Percentiles rank a stretch among this genome's conserved stretches.
Evolutionary conservation across 2,797 vertebrate species (phyloP).

Genomic region (Trematomus bernacchii): DNA sequence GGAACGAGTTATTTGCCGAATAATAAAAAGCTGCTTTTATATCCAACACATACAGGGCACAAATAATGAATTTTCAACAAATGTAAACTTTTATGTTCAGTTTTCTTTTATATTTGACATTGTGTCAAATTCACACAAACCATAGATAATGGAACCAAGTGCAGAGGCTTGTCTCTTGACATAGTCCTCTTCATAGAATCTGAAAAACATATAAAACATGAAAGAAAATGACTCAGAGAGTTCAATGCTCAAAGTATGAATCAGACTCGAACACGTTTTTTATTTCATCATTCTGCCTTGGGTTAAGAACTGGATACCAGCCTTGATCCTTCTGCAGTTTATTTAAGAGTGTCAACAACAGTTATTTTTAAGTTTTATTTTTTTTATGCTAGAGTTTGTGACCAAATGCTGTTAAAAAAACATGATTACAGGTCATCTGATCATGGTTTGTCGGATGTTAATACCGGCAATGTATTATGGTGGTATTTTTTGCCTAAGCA

Average conservation of each 20-base stretch:
- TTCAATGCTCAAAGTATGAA: conserved; percentile 37
- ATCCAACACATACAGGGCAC: not conserved
- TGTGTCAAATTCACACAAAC: conserved; percentile 26
- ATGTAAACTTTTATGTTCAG: not conserved
- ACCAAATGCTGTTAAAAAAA: not conserved
- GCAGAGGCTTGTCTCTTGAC: conserved; percentile 44
- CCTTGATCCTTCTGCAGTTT: not conserved
- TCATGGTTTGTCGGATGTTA: not conserved
- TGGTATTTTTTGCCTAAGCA: not conserved
- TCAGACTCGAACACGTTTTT: conserved; percentile 11
- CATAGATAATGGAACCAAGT: conserved; percentile 26
- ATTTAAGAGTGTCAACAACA: conserved; percentile 14
- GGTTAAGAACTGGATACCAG: conserved; percentile 19
- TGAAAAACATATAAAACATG: conserved; percentile 60
- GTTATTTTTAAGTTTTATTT: not conserved
- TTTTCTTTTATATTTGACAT: conserved; percentile 35
- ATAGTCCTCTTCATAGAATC: conserved; percentile 53
- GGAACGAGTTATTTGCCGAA: no score
- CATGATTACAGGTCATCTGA: not conserved
- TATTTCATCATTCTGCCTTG: conserved; percentile 36
- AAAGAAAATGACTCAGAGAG: conserved; percentile 54
- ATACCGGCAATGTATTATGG: not conserved
- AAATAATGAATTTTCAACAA: not conserved
- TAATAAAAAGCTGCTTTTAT: not conserved
- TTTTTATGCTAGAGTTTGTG: not conserved